phyloP scores from a whole-genome alignment of 37 sponge, comb jelly and placozoan species.

The Bolinopsis microptera region DNA sequence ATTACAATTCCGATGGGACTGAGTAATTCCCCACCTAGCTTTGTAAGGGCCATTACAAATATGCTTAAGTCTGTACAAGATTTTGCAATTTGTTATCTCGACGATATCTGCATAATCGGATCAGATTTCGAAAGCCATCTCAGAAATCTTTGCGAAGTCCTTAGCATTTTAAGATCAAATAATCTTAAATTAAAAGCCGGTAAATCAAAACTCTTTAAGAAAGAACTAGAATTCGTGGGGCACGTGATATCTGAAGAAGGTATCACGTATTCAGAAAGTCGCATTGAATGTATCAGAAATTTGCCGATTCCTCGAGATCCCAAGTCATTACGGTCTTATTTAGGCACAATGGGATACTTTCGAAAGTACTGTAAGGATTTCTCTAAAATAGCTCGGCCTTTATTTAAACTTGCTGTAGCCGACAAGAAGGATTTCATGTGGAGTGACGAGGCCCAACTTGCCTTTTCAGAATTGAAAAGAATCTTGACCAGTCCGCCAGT shows the following conservation, averaged over 20 bases:
- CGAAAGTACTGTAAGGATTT: constrained; percentile 42
- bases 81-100: constrained; percentile 65
- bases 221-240: constrained; percentile 51
- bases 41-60: constrained; percentile 60
- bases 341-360: constrained; percentile 22
- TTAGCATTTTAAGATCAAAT: neutral
- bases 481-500: neutral
- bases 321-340: constrained; percentile 27
- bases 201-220: constrained; percentile 43
- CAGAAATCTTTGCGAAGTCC: constrained; percentile 2
- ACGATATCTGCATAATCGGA: constrained; percentile 60
- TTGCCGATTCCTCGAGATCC: constrained; percentile 8
- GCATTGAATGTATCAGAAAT: neutral
- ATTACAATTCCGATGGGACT: constrained; percentile 69
- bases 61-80: constrained; percentile 3
- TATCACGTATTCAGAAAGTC: neutral
- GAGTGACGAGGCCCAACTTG: constrained; percentile 16
- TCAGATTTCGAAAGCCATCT: constrained; percentile 57
- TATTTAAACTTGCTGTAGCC: constrained; percentile 30
- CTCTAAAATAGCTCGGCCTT: constrained; percentile 33
- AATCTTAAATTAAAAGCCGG: constrained; percentile 67
- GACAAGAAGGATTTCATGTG: constrained; percentile 29
- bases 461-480: constrained; percentile 12
- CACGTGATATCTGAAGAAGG: constrained; percentile 66
- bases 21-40: constrained; percentile 63